Evolutionary conservation across 2,113 vertebrate species (phyloP), one percentile per base, ranked within the genome.

Genomic region (Daphoenositta chrysoptera): DNA sequence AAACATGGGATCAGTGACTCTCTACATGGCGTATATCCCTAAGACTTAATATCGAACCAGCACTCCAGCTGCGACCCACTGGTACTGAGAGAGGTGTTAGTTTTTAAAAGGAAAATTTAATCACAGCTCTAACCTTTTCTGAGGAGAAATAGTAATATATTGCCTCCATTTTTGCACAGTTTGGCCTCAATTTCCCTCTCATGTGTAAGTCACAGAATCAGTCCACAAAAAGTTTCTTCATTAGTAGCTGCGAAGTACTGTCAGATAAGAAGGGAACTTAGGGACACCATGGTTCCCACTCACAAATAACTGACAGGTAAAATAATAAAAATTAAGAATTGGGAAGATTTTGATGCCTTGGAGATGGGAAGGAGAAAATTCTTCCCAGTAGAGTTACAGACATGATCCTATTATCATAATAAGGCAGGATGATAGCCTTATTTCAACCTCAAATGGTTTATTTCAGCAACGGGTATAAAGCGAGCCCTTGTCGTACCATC

Each of bases 391-490:
- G 45, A 78, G 22, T 44, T 71, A 77, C 19, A 75, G 56, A 48
- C 40, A 44, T 5, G 23, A 30, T 56, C 18, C 21, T 81, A 45
- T 93, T 92, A 66, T 33, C 57, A 89, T 82, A 87, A 84, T 61
- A 83, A 84, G 65, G 28, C 61, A 87, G 77, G 60, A 61, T 92
- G 76, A 78, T 33, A 87, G 70, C 48, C 76, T 68, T 90, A 61
- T 87, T 92, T 87, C 83, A 84, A 35, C 53, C 65, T 71, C 65
- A 61, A 92, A 83, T 7, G 65, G 33, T 78, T 93, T 84, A 65
- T 94, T 96, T 81, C 86, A 84, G 69, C 72, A 65, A 45, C 2
- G 56, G 89, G 92, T 60, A 83, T 42, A 73, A 95, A 95, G 79
- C 2, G 11, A 92, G 48, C 72, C 76, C 53, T 94, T 15, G 2